Evolutionary conservation across 2,113 vertebrate species (phyloP).

Genomic region (Centropus unirufus): DNA sequence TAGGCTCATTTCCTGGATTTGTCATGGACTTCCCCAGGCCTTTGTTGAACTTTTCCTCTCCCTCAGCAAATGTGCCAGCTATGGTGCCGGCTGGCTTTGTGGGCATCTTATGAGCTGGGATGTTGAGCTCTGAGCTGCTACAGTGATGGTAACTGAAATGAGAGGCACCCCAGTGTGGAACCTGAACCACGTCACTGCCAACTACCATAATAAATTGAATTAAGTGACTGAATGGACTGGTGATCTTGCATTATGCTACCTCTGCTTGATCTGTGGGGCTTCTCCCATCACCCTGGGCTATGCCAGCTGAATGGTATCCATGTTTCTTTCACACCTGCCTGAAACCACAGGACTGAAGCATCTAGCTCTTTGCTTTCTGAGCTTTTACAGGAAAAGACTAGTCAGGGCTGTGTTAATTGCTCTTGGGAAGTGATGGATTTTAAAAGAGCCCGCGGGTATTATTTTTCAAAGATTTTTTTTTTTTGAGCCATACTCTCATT

Average conservation of each 20-base stretch:
- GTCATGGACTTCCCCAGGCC: background rate
- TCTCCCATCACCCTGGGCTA: background rate
- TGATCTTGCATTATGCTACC: background rate
- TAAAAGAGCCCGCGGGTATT: conserved; percentile 1
- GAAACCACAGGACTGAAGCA: background rate
- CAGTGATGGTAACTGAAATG: background rate
- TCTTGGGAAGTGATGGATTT: background rate
- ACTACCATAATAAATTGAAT: background rate
- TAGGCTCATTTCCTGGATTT: background rate
- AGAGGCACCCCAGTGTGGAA: background rate
- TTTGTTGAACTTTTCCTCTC: background rate
- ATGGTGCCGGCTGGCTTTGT: background rate
- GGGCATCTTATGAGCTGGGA: background rate
- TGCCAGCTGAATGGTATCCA: background rate
- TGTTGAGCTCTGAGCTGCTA: background rate
- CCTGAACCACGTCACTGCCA: background rate
- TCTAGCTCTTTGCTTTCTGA: background rate
- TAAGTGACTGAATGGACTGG: background rate
- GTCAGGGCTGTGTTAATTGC: background rate
- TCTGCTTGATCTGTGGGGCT: background rate
- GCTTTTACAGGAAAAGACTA: background rate
- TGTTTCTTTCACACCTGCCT: background rate
- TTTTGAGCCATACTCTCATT: background rate
- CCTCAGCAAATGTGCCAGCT: background rate
- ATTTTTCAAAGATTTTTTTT: conserved; percentile 10